Evolutionary conservation across 1,140 invertebrate species (phyloP), one percentile per base, ranked within the genome.

Genomic region (Sipha flava): DNA sequence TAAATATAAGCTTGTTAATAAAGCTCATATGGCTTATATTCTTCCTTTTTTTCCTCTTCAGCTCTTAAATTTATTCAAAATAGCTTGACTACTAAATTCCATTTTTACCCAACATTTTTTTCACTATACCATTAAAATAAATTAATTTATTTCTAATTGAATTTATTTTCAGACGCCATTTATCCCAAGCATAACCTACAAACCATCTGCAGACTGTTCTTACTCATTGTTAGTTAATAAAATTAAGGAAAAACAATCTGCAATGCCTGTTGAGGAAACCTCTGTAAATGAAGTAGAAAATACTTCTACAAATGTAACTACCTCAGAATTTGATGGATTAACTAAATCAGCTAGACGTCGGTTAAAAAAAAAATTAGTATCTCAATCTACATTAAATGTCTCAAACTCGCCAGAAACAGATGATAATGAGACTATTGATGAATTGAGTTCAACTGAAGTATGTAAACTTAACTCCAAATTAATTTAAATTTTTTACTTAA

Each of bases 171-270:
- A 91, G 89, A 89, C 90, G 47, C 89, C 89, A 7, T 89, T 88
- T 54, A 90, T 91, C 82, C 90, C 90, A 40, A 90, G 87, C 82
- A 91, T 94, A 81, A 88, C 89, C 72, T 93, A 93, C 85, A 92
- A 92, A 84, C 92, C 93, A 37, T 92, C 92, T 9, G 90, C 91
- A 0, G 91, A 94, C 86, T 95, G 92, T 85, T 90, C 93, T 57
- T 95, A 95, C 85, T 93, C 92, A 16, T 91, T 94, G 88, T 87
- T 95, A 59, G 92, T 95, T 21, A 93, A 91, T 82, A 91, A 92
- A 85, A 94, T 94, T 81, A 91, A 92, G 80, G 92, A 92, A n/a
- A 89, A 90, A 81, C 89, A 83, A 79, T 80, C 75, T 29, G 68
- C 62, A 18, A 77, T 80, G 73, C 47, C 72, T 26, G 16, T 80